These are phyloP conservation scores for Enteromius radiatus DNA, from an alignment of 2,797 vertebrate genomes.

Conservation along the genomic window DNA sequence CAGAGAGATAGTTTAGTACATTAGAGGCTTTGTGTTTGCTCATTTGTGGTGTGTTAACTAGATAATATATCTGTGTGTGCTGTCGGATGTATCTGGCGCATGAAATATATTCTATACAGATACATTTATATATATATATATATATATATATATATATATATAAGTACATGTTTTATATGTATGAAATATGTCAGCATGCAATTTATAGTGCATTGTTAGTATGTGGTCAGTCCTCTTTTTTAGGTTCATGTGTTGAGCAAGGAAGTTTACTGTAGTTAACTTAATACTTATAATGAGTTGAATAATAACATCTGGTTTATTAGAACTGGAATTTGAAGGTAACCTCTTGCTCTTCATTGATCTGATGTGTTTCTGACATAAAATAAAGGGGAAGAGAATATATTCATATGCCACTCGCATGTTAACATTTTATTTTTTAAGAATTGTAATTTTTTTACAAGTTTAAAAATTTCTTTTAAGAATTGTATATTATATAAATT, in stretches of 20 bases:
- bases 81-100: background rate
- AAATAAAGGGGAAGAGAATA: background rate
- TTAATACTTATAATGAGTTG: background rate
- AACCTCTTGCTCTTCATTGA: too few relatives aligned
- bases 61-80: slow-evolving; percentile 24
- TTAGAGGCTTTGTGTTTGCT: slow-evolving; percentile 36
- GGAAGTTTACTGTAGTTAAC: background rate
- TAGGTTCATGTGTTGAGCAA: background rate
- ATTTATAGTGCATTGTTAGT: background rate
- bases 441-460: background rate
- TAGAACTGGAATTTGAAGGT: background rate
- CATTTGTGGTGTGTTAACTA: slow-evolving; percentile 18
- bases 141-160: too few relatives aligned
- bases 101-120: background rate
- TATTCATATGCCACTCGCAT: background rate
- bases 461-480: background rate
- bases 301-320: background rate
- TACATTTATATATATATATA: background rate
- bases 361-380: background rate
- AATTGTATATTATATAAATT: background rate
- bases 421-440: background rate
- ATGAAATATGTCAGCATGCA: background rate
- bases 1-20: slow-evolving; percentile 22
- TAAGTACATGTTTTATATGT: background rate
- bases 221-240: background rate